Percentiles rank a stretch among this genome's conserved stretches.
These are phyloP conservation scores for Pseudococcus jackbeardsleyi DNA, from an alignment of 2,888 invertebrate species.

Conservation along the genomic window DNA sequence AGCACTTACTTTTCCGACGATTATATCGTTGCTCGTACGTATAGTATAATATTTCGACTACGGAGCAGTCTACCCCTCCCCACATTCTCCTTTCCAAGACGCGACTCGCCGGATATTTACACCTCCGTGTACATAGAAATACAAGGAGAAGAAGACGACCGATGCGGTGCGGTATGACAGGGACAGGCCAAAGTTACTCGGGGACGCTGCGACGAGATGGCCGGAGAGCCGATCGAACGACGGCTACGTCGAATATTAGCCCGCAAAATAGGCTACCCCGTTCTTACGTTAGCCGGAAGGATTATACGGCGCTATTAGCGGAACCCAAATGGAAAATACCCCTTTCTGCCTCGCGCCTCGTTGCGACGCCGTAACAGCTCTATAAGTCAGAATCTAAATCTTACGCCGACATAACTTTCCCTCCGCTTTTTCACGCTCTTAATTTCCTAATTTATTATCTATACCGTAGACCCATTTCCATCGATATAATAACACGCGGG, in stretches of 20 bases:
- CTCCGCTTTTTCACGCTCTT: slow-evolving; percentile 25
- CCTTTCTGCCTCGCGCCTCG: slow-evolving; percentile 1
- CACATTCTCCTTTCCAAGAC: not conserved
- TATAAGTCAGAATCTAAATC: slow-evolving; percentile 39
- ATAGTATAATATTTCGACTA: not conserved
- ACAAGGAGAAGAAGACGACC: no score
- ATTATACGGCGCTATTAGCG: slow-evolving; percentile 52
- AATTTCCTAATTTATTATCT: slow-evolving; percentile 47
- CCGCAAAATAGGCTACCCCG: not conserved
- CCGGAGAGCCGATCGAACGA: not conserved
- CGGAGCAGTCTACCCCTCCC: not conserved
- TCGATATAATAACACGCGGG: slow-evolving; percentile 36
- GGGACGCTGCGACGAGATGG: no score
- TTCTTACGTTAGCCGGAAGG: slow-evolving; percentile 28
- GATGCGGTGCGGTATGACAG: no score
- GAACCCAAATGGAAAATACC: slow-evolving; percentile 30
- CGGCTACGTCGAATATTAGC: not conserved
- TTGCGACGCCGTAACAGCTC: not conserved
- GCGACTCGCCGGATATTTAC: no score
- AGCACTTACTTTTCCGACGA: slow-evolving; percentile 27
- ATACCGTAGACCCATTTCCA: not conserved
- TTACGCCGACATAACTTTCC: slow-evolving; percentile 2
- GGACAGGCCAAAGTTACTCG: no score
- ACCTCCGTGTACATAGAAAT: no score
- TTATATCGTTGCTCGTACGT: not conserved